Conservation (phyloP, 2,113 vertebrate species). For the Zapornia atra region DNA sequence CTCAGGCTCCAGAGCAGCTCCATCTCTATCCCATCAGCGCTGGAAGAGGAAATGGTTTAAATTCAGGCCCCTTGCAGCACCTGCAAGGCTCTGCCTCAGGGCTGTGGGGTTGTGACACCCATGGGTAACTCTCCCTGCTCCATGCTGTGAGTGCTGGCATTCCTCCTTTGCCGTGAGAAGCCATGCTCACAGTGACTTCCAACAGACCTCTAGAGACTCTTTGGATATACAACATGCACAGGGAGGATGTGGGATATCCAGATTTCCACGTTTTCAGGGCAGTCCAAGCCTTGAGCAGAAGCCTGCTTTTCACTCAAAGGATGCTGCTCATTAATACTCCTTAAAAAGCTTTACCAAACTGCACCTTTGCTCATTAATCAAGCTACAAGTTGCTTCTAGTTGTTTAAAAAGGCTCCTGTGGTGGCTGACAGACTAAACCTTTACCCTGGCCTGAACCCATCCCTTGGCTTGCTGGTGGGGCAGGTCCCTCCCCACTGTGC, state of each 20-base stretch:
- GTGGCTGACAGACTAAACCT: neutral
- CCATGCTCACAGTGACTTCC: fast-evolving
- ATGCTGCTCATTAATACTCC: neutral
- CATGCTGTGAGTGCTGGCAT: fast-evolving
- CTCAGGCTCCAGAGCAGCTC: neutral
- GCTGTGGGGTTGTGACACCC: fast-evolving
- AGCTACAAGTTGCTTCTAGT: neutral
- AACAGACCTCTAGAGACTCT: neutral
- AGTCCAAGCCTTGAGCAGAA: neutral
- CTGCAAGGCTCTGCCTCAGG: neutral
- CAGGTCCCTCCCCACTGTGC: fast-evolving
- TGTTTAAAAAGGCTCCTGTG: neutral
- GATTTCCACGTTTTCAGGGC: neutral
- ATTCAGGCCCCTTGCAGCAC: neutral
- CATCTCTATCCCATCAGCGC: neutral
- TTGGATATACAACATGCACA: fast-evolving
- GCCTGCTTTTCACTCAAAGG: neutral
- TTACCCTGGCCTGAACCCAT: neutral
- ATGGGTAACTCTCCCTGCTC: neutral
- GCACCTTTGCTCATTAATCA: neutral
- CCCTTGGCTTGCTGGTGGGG: neutral
- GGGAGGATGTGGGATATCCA: neutral
- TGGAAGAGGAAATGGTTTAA: neutral
- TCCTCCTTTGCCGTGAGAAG: neutral
- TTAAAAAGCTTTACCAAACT: neutral